Base-by-base conservation (phyloP, 2,797 vertebrate genomes). In the Pagetopsis macropterus region DNA sequence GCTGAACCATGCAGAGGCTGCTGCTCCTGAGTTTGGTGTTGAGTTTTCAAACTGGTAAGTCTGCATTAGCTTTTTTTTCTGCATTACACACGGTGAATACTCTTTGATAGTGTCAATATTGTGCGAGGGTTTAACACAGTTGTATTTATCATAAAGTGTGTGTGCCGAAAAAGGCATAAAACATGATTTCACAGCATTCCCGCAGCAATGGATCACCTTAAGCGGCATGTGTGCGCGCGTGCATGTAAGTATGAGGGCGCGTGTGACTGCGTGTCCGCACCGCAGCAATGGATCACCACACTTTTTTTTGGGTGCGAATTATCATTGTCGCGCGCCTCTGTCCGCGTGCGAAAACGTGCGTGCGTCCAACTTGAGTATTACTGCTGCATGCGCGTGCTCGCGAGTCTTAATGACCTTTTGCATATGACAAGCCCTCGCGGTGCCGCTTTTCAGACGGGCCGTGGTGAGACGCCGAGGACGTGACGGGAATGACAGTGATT, bases 1-100 rank as follows among this genome's bases (percentile, higher is more conserved):
- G 90, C 76, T 93, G 91, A 94, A 94, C 90, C 92, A 93, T 95
- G 94, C 92, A 90, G 88, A 89, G 84, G 89, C 92, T 94, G 91
- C 91, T 93, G 89, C 91, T 95, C 82, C 91, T 94, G 88, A 93
- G 90, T 92, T 89, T 94, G 91, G 57, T 89, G 85, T 79, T 94
- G 88, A 94, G 80, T 91, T 92, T 92, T 70, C 93, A 90, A 87
- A 87, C 89, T 84, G 94, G 94, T 95, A 90, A 92, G 92, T 64
- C 56, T 54, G 37, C 14, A 3, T 72, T 58, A 37, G 23, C 15
- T 58, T 8, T 31, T 27, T 27, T 21, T 41, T 1, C 7, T 45
- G 21, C 48, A 12, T 1, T 5, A 31, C 0, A 27, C 4, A 3
- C 41, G 23, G 27, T 13, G 4, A 17, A 10, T 2, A 6, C 5